Evolutionary conservation across 1,140 invertebrate species (phyloP), one percentile per base, ranked within the genome.

Genomic region (Drosophila paulistorum): DNA sequence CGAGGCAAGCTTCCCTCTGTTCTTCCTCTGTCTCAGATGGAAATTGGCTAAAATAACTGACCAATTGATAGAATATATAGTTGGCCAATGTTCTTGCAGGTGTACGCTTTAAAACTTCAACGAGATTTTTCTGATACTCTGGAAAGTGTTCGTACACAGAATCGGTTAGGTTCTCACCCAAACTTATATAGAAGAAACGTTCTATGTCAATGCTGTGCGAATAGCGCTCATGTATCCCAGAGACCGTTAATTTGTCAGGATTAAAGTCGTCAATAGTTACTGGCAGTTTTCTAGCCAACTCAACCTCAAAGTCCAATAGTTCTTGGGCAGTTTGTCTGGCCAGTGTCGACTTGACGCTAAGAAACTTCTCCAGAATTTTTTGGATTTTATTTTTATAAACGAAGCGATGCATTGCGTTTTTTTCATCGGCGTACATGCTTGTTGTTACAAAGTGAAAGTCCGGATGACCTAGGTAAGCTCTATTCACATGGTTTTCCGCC

Each of bases 271-370:
- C 3, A 37, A 48, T 0, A 85, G 1, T 10, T 65, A 60, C 11
- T 55, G 11, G 5, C 0, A 90, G 37, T 0, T 82, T 82, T 1
- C 57, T 14, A 3, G 90, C 82, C 11, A 91, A 62, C 7, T 70
- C 54, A 13, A 87, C 63, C 71, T 91, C 90, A 48, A 91, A 84
- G 10, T 91, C 33, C 1, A 91, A 3, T 3, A 91, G 37, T 39
- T 91, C 82, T 2, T 42, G 35, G n/a, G 90, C 85, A 4, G 78
- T 74, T 14, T 57, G 0, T 0, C 48, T 42, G 1, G 80, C 80
- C 55, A 81, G n/a, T 6, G 68, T 9, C 6, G 39, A 17, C 0
- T 67, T 6, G 5, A 91, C 39, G 4, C 58, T 73, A 48, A 91
- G 37, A 41, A 60, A 83, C 1, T n/a, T 33, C 2, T 54, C 23